These are phyloP conservation scores for Coilia nasus DNA, from an alignment of 2,797 vertebrate genomes.

Conservation along the genomic window DNA sequence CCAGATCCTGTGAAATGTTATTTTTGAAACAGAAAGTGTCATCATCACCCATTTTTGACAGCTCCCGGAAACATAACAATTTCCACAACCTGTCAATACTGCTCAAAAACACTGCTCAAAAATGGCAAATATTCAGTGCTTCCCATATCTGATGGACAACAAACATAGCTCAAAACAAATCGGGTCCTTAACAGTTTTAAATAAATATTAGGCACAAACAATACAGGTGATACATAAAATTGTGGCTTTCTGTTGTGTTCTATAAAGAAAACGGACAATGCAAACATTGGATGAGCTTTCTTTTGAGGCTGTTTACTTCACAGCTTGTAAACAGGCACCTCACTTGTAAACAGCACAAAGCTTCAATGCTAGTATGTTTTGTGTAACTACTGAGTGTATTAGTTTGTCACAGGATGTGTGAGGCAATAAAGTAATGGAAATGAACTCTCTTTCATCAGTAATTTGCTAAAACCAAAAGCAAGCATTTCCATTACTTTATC, in stretches of 20 bases:
- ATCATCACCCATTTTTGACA: slow-evolving; percentile 6
- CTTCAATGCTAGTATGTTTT: not conserved
- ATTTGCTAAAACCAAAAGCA: too few relatives aligned
- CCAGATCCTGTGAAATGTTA: not conserved
- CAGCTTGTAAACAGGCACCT: not conserved
- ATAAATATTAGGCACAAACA: not conserved
- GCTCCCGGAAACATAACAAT: not conserved
- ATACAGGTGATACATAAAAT: not conserved
- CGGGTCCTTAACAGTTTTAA: too few relatives aligned
- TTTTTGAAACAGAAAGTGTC: not conserved
- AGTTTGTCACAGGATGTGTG: slow-evolving; percentile 8
- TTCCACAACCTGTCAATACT: not conserved
- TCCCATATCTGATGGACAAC: not conserved
- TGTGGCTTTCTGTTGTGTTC: not conserved
- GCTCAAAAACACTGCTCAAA: not conserved
- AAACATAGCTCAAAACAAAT: not conserved
- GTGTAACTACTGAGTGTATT: not conserved
- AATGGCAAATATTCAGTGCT: not conserved
- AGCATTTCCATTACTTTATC: not conserved
- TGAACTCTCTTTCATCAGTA: not conserved
- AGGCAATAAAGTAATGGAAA: not conserved
- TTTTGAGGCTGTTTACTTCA: too few relatives aligned
- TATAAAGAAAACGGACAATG: not conserved
- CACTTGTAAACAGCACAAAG: not conserved
- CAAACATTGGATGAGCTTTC: too few relatives aligned